Evolutionary conservation across 2,888 invertebrate genomes (phyloP).

Genomic region (Tetragonisca angustula): DNA sequence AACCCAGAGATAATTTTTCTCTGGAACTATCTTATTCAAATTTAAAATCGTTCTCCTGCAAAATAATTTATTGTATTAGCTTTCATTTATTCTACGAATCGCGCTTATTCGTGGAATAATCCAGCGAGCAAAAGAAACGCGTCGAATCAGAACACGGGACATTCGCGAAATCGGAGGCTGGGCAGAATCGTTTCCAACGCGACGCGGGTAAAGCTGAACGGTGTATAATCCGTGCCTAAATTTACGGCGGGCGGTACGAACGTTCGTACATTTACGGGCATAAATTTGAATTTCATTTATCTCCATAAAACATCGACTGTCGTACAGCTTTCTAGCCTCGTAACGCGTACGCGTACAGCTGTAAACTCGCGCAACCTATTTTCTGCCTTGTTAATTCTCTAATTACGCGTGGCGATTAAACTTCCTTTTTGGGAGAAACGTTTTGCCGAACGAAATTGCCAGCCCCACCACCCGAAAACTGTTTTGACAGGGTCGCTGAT

Average conservation of each 20-base stretch:
- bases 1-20: no score
- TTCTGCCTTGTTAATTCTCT: slow-evolving; percentile 42
- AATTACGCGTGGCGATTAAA: slow-evolving; percentile 39
- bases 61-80: no score
- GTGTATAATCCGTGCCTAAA: neutral
- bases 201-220: neutral
- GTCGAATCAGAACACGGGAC: no score
- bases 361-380: slow-evolving; percentile 12
- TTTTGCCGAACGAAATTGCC: slow-evolving; percentile 28
- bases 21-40: no score
- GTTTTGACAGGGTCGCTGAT: slow-evolving; percentile 19
- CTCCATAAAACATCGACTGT: slow-evolving; percentile 18
- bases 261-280: neutral
- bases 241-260: neutral
- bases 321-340: neutral
- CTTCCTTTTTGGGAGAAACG: slow-evolving; percentile 28
- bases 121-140: no score
- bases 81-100: no score
- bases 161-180: neutral
- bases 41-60: no score
- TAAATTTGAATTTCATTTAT: slow-evolving; percentile 25
- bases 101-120: no score
- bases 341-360: neutral
- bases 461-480: neutral
- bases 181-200: neutral